phyloP scores from a whole-genome alignment of 2,888 invertebrate species.

The Tetheella fluctuosa region DNA sequence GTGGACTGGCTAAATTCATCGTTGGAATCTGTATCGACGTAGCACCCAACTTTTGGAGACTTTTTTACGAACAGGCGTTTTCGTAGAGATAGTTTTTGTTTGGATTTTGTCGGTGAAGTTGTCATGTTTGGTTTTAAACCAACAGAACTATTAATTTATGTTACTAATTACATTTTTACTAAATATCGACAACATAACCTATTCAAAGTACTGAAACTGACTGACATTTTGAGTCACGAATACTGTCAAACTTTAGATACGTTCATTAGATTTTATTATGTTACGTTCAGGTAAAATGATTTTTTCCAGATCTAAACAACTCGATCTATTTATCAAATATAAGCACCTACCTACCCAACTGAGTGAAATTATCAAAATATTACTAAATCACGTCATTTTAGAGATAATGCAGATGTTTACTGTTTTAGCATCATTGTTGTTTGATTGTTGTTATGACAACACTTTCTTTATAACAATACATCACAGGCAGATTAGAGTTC shows the following conservation, averaged over 20 bases:
- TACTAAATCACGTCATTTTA: no score
- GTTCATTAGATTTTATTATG: no score
- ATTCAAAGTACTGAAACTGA: slow-evolving; percentile 39
- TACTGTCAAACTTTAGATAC: slow-evolving; percentile 31
- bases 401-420: no score
- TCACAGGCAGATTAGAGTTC: no score
- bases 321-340: no score
- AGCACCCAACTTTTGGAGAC: slow-evolving; percentile 81
- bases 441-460: no score
- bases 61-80: slow-evolving; percentile 80
- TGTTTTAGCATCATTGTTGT: no score
- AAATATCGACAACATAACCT: slow-evolving; percentile 77
- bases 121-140: slow-evolving; percentile 74
- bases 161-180: slow-evolving; percentile 81
- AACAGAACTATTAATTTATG: slow-evolving; percentile 68
- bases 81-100: slow-evolving; percentile 79
- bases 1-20: slow-evolving; percentile 72
- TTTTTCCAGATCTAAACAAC: no score
- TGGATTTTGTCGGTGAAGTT: slow-evolving; percentile 77
- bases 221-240: slow-evolving; percentile 55
- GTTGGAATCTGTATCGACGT: slow-evolving; percentile 77
- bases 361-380: no score
- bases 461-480: no score
- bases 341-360: no score
- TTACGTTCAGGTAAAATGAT: no score